Evolutionary conservation across 2,797 vertebrate species (phyloP).

Genomic region (Nyctibius grandis): DNA sequence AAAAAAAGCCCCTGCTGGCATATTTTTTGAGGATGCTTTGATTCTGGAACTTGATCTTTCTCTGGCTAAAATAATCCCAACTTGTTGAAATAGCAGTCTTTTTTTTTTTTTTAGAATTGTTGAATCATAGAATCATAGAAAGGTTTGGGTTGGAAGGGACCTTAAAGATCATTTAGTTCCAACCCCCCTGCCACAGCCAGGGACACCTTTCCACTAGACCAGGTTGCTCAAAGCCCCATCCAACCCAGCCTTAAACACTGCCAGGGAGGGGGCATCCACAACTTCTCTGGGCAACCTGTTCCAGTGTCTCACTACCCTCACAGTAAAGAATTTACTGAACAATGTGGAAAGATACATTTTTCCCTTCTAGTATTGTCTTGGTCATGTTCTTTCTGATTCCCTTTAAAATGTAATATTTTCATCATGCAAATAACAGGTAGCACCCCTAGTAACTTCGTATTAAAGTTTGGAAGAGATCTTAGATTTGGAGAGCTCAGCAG

Average conservation of each 20-base stretch:
- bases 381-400: background rate
- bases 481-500: background rate
- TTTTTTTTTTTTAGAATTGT: no score
- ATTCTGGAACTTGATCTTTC: background rate
- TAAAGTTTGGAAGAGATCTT: background rate
- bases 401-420: background rate
- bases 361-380: background rate
- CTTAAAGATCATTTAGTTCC: no score
- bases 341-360: background rate
- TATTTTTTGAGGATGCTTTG: background rate
- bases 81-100: background rate
- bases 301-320: no score
- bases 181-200: no score
- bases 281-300: no score
- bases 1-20: accelerated
- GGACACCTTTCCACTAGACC: no score
- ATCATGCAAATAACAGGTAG: background rate
- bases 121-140: no score
- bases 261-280: no score
- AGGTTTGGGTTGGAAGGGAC: no score
- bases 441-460: background rate
- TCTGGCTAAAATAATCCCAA: background rate
- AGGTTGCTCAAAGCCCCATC: no score
- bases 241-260: no score
- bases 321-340: no score